phyloP scores from a whole-genome alignment of 2,888 invertebrate species.

The Drosophila subsilvestris region DNA sequence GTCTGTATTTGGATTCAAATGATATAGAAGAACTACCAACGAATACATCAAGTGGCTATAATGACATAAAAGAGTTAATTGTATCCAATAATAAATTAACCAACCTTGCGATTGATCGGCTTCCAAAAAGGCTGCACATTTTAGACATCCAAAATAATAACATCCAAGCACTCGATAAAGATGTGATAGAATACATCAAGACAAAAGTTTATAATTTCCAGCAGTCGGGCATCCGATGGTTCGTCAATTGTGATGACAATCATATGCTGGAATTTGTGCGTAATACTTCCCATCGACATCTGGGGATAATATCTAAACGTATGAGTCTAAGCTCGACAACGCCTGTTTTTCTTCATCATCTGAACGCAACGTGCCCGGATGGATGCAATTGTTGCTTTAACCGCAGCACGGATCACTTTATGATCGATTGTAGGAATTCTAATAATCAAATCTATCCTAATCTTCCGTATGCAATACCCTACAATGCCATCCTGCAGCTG shows the following conservation, averaged over 20 bases:
- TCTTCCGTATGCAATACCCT: too few relatives aligned
- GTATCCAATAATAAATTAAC: conserved; percentile 15
- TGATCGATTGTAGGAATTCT: too few relatives aligned
- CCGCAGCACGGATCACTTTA: too few relatives aligned
- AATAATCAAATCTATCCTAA: too few relatives aligned
- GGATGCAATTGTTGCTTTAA: background rate
- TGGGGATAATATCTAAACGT: too few relatives aligned
- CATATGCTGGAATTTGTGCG: background rate
- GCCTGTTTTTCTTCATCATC: background rate
- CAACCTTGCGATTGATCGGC: background rate
- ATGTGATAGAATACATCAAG: background rate
- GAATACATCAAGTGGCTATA: conserved; percentile 12
- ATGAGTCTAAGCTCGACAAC: too few relatives aligned
- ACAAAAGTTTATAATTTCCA: background rate
- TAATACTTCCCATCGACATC: background rate
- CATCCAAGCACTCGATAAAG: background rate
- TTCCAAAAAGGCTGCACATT: conserved; percentile 7
- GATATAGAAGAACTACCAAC: conserved; percentile 10
- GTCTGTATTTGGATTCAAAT: conserved; percentile 5
- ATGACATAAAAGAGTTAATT: conserved; percentile 4
- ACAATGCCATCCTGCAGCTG: too few relatives aligned
- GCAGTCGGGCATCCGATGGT: conserved; percentile 11
- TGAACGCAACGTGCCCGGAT: background rate
- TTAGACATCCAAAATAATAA: conserved; percentile 29
- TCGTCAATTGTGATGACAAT: conserved; percentile 16